phyloP scores from a whole-genome alignment of 1,140 invertebrate species.

The Drosophila mauritiana region DNA sequence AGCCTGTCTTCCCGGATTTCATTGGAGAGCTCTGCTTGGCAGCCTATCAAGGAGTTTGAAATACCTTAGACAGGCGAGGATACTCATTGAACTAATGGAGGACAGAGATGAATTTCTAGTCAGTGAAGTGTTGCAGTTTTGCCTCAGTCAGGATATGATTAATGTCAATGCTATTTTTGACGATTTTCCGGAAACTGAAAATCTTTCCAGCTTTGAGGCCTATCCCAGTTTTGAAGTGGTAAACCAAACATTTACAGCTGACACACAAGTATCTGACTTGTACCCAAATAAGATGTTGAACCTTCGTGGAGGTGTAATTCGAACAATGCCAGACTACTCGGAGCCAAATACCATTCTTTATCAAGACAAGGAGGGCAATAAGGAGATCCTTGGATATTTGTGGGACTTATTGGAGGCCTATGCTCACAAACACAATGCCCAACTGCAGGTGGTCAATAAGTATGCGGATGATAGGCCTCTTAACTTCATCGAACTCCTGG shows the following conservation, averaged over 20 bases:
- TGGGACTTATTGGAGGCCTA: slow-evolving; percentile 54
- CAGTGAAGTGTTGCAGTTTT: slow-evolving; percentile 24
- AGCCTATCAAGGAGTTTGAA: slow-evolving; percentile 19
- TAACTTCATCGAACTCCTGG: slow-evolving; percentile 44
- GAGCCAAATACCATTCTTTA: slow-evolving; percentile 66
- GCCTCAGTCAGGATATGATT: slow-evolving; percentile 38
- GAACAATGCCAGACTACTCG: slow-evolving; percentile 59
- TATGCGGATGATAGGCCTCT: slow-evolving; percentile 13
- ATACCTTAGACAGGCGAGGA: slow-evolving; percentile 38
- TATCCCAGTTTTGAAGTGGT: slow-evolving; percentile 39
- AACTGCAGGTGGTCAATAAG: slow-evolving; percentile 21
- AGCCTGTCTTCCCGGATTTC: slow-evolving; percentile 44
- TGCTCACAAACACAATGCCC: slow-evolving; percentile 44
- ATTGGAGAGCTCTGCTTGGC: slow-evolving; percentile 25
- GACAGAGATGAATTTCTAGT: slow-evolving; percentile 11
- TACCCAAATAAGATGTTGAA: slow-evolving; percentile 55
- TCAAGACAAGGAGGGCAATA: slow-evolving; percentile 24
- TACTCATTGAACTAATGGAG: slow-evolving; percentile 48
- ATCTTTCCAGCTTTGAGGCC: slow-evolving; percentile 27
- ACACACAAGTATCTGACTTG: background rate
- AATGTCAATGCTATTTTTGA: slow-evolving; percentile 35
- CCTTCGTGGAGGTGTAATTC: slow-evolving; percentile 15
- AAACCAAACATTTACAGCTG: background rate
- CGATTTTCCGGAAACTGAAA: slow-evolving; percentile 16
- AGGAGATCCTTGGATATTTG: slow-evolving; percentile 48